phyloP scores from a whole-genome alignment of 2,113 vertebrate genomes.

The Acrocephalus arundinaceus region DNA sequence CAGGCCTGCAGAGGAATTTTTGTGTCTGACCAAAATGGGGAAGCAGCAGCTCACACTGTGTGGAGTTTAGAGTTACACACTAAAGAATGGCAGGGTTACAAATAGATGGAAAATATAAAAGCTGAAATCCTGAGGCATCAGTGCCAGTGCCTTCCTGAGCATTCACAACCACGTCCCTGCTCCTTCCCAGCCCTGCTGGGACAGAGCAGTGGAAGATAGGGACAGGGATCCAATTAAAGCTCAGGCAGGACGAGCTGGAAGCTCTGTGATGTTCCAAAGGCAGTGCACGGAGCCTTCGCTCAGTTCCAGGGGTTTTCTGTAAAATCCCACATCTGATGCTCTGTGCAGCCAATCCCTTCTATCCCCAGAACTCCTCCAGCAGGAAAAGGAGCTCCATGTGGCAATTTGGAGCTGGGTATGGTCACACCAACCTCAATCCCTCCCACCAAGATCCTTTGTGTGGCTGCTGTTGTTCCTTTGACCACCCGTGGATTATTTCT shows the following conservation, averaged over 20 bases:
- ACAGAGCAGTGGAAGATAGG: background rate
- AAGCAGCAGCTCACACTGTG: background rate
- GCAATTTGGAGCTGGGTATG: background rate
- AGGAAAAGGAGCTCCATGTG: background rate
- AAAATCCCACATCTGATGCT: background rate
- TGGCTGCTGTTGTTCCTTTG: background rate
- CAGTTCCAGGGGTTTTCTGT: background rate
- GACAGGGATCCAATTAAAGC: background rate
- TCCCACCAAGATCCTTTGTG: background rate
- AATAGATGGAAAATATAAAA: background rate
- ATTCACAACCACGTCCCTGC: background rate
- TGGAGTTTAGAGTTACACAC: background rate
- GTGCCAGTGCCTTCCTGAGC: background rate
- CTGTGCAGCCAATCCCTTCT: background rate
- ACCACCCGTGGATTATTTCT: background rate
- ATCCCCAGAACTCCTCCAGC: background rate
- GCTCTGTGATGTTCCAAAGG: background rate
- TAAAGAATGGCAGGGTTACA: background rate
- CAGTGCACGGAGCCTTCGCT: rapidly evolving
- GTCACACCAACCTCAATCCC: background rate
- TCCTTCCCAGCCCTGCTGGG: background rate
- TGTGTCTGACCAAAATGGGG: background rate
- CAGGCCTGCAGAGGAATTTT: background rate
- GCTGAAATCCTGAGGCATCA: background rate
- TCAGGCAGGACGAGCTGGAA: background rate